Percentiles rank a stretch among this genome's conserved stretches.
phyloP scores from a whole-genome alignment of 2,888 invertebrate species.

The Plagiodera versicolora region DNA sequence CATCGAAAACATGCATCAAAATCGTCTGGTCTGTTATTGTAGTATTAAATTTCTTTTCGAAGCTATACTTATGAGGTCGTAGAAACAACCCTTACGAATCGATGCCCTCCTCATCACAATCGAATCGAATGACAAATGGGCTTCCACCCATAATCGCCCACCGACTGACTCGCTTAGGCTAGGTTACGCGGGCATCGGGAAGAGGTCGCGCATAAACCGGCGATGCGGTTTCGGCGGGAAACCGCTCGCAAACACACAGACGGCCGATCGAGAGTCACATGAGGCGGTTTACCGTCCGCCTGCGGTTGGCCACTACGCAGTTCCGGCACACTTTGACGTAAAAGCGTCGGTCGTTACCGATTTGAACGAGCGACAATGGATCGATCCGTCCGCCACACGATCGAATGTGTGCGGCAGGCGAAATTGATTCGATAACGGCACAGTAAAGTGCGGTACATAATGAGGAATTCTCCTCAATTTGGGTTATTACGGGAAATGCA shows the following conservation, averaged over 20 bases:
- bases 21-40: too few relatives aligned
- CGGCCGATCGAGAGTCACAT: conserved; percentile 44
- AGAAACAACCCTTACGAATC: too few relatives aligned
- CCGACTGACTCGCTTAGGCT: not conserved
- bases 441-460: too few relatives aligned
- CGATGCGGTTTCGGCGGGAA: conserved; percentile 39
- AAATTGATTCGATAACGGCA: too few relatives aligned
- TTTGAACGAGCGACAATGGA: conserved; percentile 29
- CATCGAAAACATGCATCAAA: too few relatives aligned
- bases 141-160: not conserved
- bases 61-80: too few relatives aligned
- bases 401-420: conserved; percentile 3
- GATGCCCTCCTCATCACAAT: too few relatives aligned
- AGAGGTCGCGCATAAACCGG: not conserved
- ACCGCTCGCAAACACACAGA: conserved; percentile 39
- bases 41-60: too few relatives aligned
- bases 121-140: too few relatives aligned
- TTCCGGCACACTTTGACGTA: conserved; percentile 44
- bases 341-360: conserved; percentile 34
- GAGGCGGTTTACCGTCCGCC: conserved; percentile 44
- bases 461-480: too few relatives aligned
- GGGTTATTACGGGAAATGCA: too few relatives aligned
- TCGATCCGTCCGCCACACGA: conserved; percentile 19
- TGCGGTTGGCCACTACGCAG: conserved; percentile 46
- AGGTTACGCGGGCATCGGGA: conserved; percentile 2